Conservation (phyloP, 2,113 vertebrate species). For the Centrocercus urophasianus region DNA sequence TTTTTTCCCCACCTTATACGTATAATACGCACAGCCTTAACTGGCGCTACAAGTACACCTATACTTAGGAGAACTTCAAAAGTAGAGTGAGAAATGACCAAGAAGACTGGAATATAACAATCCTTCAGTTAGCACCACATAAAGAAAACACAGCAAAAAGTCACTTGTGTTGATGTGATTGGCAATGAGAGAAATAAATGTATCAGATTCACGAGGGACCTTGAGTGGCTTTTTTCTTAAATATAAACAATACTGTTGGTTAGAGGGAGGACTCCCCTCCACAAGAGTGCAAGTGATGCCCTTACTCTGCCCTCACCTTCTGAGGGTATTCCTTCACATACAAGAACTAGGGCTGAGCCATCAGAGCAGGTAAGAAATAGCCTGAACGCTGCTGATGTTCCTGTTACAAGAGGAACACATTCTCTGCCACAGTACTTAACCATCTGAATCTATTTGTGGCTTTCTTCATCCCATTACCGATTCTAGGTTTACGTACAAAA, state of each 20-base stretch:
- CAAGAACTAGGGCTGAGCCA: neutral
- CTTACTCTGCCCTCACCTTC: neutral
- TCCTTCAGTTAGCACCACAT: neutral
- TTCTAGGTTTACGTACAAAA: neutral
- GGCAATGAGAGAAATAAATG: neutral
- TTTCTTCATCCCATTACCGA: neutral
- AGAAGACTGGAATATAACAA: neutral
- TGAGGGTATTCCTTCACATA: neutral
- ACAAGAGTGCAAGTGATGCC: neutral
- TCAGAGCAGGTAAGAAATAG: neutral
- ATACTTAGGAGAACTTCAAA: neutral
- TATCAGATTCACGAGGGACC: neutral
- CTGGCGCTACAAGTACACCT: accelerated
- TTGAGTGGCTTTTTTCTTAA: neutral
- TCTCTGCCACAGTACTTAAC: neutral
- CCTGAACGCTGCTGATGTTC: neutral
- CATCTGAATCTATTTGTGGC: neutral
- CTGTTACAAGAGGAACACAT: neutral
- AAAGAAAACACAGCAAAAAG: neutral
- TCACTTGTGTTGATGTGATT: accelerated
- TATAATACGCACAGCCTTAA: neutral
- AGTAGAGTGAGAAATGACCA: neutral
- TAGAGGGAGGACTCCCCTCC: neutral
- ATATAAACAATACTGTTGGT: neutral
- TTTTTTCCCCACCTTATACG: neutral